These are phyloP conservation scores for Taenioides sp. DNA, from an alignment of 2,797 vertebrate species.

Conservation along the genomic window DNA sequence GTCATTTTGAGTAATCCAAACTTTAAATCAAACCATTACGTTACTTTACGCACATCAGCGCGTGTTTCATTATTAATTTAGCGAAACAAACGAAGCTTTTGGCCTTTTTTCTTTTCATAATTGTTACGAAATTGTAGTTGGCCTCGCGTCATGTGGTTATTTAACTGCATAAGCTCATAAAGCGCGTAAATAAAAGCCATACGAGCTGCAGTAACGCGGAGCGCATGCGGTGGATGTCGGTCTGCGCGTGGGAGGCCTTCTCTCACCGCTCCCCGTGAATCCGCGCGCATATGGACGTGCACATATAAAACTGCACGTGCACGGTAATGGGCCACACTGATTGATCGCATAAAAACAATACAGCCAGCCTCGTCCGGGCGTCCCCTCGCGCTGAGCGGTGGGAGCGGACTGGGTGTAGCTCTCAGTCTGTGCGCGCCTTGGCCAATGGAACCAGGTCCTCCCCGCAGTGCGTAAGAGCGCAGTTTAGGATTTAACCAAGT, in stretches of 20 bases:
- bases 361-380: constrained; percentile 55
- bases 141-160: background rate
- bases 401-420: constrained; percentile 91
- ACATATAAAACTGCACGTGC: constrained; percentile 14
- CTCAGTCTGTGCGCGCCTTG: constrained; percentile 86
- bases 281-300: constrained; percentile 32
- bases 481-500: constrained; percentile 99
- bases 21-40: background rate
- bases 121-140: background rate
- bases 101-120: background rate
- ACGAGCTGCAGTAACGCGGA: constrained; percentile 16
- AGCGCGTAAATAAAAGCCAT: constrained; percentile 22
- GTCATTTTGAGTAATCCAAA: background rate
- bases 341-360: constrained; percentile 70
- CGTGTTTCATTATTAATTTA: background rate
- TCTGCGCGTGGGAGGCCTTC: constrained; percentile 29
- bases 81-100: background rate
- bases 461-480: constrained; percentile 99
- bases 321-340: constrained; percentile 60
- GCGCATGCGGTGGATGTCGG: constrained; percentile 6
- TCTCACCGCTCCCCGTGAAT: background rate
- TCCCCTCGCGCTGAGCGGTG: constrained; percentile 87
- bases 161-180: background rate
- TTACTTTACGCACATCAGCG: background rate
- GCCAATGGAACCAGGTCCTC: constrained; percentile 99